phyloP scores from a whole-genome alignment of 2,113 vertebrate genomes.

The Nothobranchius kuhntae region DNA sequence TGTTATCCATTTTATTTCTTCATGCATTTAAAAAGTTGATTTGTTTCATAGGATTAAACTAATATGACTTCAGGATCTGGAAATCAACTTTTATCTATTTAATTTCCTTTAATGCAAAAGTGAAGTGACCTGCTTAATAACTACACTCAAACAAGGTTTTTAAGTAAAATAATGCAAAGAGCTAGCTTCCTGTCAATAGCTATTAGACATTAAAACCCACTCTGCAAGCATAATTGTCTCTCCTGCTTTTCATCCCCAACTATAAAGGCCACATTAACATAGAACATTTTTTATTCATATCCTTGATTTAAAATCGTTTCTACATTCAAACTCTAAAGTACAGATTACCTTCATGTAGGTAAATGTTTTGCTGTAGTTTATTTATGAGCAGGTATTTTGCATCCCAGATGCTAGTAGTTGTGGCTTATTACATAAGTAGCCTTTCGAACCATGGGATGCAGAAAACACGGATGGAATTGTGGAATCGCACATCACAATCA shows the following conservation, averaged over 20 bases:
- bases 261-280: slow-evolving; percentile 32
- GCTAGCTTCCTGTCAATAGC: slow-evolving; percentile 34
- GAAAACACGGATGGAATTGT: no score
- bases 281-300: neutral
- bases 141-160: slow-evolving; percentile 32
- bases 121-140: slow-evolving; percentile 53
- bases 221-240: slow-evolving; percentile 26
- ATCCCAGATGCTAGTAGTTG: no score
- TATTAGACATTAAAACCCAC: slow-evolving; percentile 35
- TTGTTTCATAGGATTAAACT: slow-evolving; percentile 5
- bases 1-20: neutral
- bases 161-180: slow-evolving; percentile 17
- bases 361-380: neutral
- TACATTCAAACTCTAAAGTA: neutral
- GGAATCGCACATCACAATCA: no score
- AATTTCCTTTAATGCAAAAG: slow-evolving; percentile 27
- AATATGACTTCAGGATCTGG: slow-evolving; percentile 18
- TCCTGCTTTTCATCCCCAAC: slow-evolving; percentile 24
- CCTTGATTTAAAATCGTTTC: neutral
- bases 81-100: neutral
- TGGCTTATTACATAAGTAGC: no score
- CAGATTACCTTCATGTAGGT: neutral
- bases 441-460: no score
- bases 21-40: slow-evolving; percentile 10
- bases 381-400: neutral